A percentile compares a stretch with the other conserved stretches of the same genome.
These are phyloP conservation scores for Diabrotica balteata DNA, from an alignment of 2,888 invertebrate genomes.

Conservation along the genomic window DNA sequence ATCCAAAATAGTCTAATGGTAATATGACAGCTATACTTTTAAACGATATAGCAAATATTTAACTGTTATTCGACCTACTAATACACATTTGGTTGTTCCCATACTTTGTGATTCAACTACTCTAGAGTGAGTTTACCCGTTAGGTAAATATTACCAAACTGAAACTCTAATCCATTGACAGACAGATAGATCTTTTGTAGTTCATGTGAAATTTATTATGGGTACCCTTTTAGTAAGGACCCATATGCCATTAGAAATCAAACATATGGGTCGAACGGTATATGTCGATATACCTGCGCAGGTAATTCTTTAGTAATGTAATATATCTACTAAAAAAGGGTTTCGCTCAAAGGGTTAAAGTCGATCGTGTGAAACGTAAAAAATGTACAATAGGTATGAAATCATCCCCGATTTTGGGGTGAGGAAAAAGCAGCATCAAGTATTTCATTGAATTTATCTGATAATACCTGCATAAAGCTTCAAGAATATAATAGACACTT, in stretches of 20 bases:
- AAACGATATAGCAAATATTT: constrained; percentile 20
- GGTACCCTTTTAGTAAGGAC: constrained; percentile 31
- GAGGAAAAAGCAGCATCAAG: constrained; percentile 12
- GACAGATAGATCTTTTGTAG: constrained; percentile 46
- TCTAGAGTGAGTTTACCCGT: constrained; percentile 35
- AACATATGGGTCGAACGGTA: constrained; percentile 35
- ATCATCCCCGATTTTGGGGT: constrained; percentile 10
- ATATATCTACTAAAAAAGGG: constrained; percentile 38
- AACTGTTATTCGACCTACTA: constrained; percentile 28
- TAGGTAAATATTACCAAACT: constrained; percentile 37
- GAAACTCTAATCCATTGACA: constrained; percentile 42
- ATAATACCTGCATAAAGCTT: not conserved
- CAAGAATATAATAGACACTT: no score
- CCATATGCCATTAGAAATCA: constrained; percentile 31
- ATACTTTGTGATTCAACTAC: constrained; percentile 34
- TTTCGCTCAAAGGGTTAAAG: constrained; percentile 38
- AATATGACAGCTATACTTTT: no score
- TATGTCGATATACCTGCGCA: constrained; percentile 31
- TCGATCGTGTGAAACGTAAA: constrained; percentile 40
- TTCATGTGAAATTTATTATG: constrained; percentile 47
- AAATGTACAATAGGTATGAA: constrained; percentile 25
- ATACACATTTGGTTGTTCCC: constrained; percentile 31
- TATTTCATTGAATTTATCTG: constrained; percentile 14
- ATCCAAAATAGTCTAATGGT: no score
- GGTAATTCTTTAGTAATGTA: constrained; percentile 39